phyloP scores from a whole-genome alignment of 2,888 invertebrate genomes.

The Yponomeuta evonymella region DNA sequence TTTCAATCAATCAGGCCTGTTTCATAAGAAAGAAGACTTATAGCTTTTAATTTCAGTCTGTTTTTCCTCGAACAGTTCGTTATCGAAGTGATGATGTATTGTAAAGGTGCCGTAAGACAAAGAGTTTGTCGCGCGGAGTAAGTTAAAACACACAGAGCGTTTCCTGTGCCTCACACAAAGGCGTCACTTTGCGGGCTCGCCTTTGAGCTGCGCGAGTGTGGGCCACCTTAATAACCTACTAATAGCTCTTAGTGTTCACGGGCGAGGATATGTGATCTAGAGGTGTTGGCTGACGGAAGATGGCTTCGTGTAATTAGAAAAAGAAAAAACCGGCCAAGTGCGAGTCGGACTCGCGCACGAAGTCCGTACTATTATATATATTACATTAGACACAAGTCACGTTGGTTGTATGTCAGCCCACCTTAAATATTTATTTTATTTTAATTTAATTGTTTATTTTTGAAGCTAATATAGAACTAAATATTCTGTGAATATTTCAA shows the following conservation, averaged over 20 bases:
- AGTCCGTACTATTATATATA: too few relatives aligned
- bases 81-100: constrained; percentile 13
- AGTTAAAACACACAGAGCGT: constrained; percentile 42
- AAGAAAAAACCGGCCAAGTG: not conserved
- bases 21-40: too few relatives aligned
- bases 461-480: too few relatives aligned
- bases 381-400: too few relatives aligned
- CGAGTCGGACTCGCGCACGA: too few relatives aligned
- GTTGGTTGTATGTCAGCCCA: too few relatives aligned
- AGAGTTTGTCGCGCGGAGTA: constrained; percentile 54
- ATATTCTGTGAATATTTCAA: too few relatives aligned
- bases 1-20: not conserved
- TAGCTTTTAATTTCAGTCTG: too few relatives aligned
- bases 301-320: not conserved
- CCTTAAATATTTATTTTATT: too few relatives aligned
- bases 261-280: constrained; percentile 14
- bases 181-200: constrained; percentile 64
- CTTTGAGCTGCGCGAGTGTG: constrained; percentile 59
- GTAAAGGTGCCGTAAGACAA: constrained; percentile 54
- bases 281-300: not conserved
- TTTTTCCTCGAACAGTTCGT: not conserved
- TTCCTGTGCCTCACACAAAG: constrained; percentile 52
- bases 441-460: too few relatives aligned
- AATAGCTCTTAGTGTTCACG: constrained; percentile 39
- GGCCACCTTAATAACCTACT: constrained; percentile 68